A percentile compares a stretch with the other conserved stretches of the same genome.
These are phyloP conservation scores for Orchesellides sinensis DNA, from an alignment of 2,888 invertebrate genomes.

Conservation along the genomic window DNA sequence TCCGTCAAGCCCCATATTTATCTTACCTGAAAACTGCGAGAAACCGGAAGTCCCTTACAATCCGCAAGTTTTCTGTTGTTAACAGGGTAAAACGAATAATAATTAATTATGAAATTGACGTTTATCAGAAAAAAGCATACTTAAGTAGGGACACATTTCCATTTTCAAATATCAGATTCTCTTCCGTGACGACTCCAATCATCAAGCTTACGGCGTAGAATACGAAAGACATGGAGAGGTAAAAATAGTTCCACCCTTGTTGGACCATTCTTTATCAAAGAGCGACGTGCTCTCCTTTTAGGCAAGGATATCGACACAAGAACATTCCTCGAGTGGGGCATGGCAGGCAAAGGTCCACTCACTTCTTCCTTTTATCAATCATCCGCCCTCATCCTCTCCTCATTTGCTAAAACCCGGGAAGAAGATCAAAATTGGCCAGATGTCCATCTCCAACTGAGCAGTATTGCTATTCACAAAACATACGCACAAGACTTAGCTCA, in stretches of 20 bases:
- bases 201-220: slow-evolving; percentile 67
- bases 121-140: too few relatives aligned
- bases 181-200: slow-evolving; percentile 50
- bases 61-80: slow-evolving; percentile 68
- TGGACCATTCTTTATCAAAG: slow-evolving; percentile 69
- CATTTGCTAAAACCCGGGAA: slow-evolving; percentile 63
- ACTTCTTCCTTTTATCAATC: slow-evolving; percentile 65
- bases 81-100: slow-evolving; percentile 52
- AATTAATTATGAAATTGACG: too few relatives aligned
- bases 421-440: slow-evolving; percentile 69
- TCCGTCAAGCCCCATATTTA: slow-evolving; percentile 63
- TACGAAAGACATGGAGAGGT: slow-evolving; percentile 67
- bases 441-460: slow-evolving; percentile 63
- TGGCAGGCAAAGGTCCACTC: slow-evolving; percentile 63
- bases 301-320: slow-evolving; percentile 64
- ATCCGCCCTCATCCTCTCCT: slow-evolving; percentile 62
- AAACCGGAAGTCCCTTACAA: slow-evolving; percentile 54
- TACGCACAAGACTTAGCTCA: slow-evolving; percentile 67
- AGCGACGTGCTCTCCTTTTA: slow-evolving; percentile 41
- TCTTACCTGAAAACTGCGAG: slow-evolving; percentile 61
- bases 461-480: slow-evolving; percentile 58
- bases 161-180: slow-evolving; percentile 19
- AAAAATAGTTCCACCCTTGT: slow-evolving; percentile 44
- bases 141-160: neutral
- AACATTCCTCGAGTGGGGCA: slow-evolving; percentile 51